phyloP scores from a whole-genome alignment of 2,113 vertebrate genomes.

The Chauna torquata region DNA sequence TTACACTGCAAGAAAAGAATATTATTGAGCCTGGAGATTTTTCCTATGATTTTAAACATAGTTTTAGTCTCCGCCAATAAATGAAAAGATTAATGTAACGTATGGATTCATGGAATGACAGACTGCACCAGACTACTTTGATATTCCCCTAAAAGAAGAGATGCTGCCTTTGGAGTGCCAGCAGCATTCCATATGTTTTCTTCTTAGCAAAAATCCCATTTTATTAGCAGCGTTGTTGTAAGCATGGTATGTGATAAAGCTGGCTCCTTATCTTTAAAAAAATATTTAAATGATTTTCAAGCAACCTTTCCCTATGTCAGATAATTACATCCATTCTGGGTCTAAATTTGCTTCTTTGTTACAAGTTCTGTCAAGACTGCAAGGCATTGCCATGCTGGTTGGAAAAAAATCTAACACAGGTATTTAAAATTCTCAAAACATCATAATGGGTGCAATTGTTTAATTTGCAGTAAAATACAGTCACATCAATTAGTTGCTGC shows the following conservation, averaged over 20 bases:
- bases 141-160: background rate
- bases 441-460: background rate
- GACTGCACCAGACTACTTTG: rapidly evolving
- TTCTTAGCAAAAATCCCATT: background rate
- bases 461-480: background rate
- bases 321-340: background rate
- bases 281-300: background rate
- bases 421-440: background rate
- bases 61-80: background rate
- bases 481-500: background rate
- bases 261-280: background rate
- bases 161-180: background rate
- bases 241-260: background rate
- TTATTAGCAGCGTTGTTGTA: background rate
- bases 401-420: background rate
- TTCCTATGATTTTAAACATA: background rate
- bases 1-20: background rate
- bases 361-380: background rate
- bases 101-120: background rate
- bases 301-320: background rate
- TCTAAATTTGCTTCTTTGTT: background rate
- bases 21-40: background rate
- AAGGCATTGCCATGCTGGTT: background rate
- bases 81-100: background rate
- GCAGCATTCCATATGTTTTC: background rate